Base-by-base conservation (phyloP, 1,140 invertebrate genomes). In the Drepana arcuata region DNA sequence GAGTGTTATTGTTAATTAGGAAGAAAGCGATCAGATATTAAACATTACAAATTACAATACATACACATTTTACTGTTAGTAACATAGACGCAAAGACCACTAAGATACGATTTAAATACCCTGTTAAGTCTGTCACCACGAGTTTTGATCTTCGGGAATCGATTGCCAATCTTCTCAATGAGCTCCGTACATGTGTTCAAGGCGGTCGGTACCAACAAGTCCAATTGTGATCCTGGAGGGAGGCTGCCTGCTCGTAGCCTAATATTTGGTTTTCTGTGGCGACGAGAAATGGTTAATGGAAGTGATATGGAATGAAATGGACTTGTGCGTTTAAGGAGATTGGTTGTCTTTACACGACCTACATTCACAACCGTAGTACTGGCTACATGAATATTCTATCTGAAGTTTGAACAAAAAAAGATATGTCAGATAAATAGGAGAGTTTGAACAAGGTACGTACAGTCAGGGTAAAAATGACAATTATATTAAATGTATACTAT, bases 91-190 rank as follows among this genome's bases (percentile, higher is more conserved):
- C n/a, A n/a, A n/a, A n/a, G n/a, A n/a, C n/a, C n/a, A n/a, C n/a
- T n/a, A n/a, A n/a, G n/a, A n/a, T n/a, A n/a, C n/a, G n/a, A n/a
- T n/a, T 21, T 11, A 14, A 46, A 58, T 88, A 89, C 88, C 87
- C 86, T 86, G 21, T 88, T 85, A 31, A 88, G 78, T 46, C 81
- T 83, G 32, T 88, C 87, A 21, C 87, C 81, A 37, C 84, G 83
- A 34, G 85, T 85, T 49, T 83, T 87, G 12, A 88, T 67, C 37
- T 79, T 75, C 1, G 82, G 82, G 36, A 83, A 84, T 0, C 55
- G 47, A 32, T 81, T 86, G 25, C 83, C 84, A 15, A 88, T 61
- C 55, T 77, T 87, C 38, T 88, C 88, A 14, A 88, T 73, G n/a
- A 88, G 47, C n/a, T 87, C 86, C 1, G 57, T 54, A 33, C 73